These are phyloP conservation scores for Brachyrhaphis roseni DNA, from an alignment of 2,797 vertebrate species.

Conservation along the genomic window DNA sequence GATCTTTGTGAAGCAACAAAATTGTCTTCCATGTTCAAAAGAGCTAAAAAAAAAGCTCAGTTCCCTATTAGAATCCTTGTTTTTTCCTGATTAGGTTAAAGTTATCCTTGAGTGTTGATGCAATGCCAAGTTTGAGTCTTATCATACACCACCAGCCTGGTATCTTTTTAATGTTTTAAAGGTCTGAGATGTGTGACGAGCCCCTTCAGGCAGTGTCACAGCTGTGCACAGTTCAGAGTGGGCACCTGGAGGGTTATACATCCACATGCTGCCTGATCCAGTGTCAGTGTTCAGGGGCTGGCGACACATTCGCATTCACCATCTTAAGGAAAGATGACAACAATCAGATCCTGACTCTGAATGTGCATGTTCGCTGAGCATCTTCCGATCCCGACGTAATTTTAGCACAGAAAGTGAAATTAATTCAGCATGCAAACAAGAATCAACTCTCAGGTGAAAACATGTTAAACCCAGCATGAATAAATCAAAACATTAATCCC, in stretches of 20 bases:
- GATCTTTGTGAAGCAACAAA: background rate
- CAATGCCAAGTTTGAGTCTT: constrained; percentile 5
- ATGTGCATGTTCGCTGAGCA: constrained; percentile 48
- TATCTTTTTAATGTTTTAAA: constrained; percentile 30
- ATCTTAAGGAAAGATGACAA: constrained; percentile 11
- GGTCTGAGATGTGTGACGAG: constrained; percentile 18
- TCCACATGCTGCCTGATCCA: constrained; percentile 44
- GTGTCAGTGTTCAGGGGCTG: constrained; percentile 57
- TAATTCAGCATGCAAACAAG: constrained; percentile 27
- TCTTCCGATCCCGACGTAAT: constrained; percentile 9
- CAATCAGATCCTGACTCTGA: constrained; percentile 11
- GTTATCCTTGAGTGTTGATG: background rate
- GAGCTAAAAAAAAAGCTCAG: background rate
- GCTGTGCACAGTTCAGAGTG: constrained; percentile 30
- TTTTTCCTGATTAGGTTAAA: background rate
- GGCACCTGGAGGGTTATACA: constrained; percentile 7
- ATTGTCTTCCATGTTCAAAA: background rate
- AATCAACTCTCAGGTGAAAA: constrained; percentile 19
- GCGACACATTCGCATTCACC: constrained; percentile 31
- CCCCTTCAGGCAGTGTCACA: constrained; percentile 36
- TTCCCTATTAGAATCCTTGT: background rate
- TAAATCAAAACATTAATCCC: constrained; percentile 29
- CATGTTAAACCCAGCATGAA: constrained; percentile 45
- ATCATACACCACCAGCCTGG: constrained; percentile 20
- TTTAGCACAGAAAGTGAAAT: constrained; percentile 12